Evolutionary conservation across 2,113 vertebrate species (phyloP).

Genomic region (cattle (Bos taurus)): ARS-UCD2.0 NC_037331.1:34314501-34315000

Average conservation of each 20-base stretch:
- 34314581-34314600: background rate
- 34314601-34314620: background rate
- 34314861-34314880: background rate
- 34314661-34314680: background rate
- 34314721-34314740: background rate
- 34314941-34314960: background rate
- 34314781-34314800: background rate
- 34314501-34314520: background rate
- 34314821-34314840: background rate
- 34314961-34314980: background rate
- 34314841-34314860: background rate
- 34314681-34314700: background rate
- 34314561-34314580: background rate
- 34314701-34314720: background rate
- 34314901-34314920: background rate
- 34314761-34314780: background rate
- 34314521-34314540: background rate
- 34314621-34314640: background rate
- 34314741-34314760: background rate
- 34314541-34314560: background rate
- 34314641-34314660: background rate
- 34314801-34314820: background rate
- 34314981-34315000: background rate
- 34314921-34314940: background rate
- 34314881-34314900: background rate